Conservation (phyloP, 2,113 vertebrate species). For the Penelope pileata region DNA sequence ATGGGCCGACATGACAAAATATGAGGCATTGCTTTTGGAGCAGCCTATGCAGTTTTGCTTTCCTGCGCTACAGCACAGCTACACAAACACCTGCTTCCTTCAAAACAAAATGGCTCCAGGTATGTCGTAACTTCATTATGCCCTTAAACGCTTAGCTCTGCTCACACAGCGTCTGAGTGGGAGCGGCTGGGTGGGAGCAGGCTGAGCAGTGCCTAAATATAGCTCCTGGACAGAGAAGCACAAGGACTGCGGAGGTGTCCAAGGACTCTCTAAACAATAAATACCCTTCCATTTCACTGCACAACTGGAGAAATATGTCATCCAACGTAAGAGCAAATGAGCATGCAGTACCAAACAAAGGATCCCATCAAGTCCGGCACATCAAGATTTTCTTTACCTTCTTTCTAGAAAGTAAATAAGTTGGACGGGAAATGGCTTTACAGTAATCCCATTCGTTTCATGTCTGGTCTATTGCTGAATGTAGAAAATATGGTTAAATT, state of each 20-base stretch:
- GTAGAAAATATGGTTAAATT: not conserved
- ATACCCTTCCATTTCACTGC: not conserved
- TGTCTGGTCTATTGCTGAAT: not conserved
- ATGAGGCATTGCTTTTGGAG: too few relatives aligned
- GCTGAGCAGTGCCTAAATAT: not conserved
- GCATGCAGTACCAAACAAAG: not conserved
- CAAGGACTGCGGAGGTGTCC: slow-evolving; percentile 17
- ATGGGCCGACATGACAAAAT: too few relatives aligned
- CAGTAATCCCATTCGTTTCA: not conserved
- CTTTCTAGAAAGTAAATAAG: not conserved
- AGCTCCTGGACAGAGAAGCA: not conserved
- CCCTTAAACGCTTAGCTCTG: not conserved
- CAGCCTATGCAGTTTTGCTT: too few relatives aligned
- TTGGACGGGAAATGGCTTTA: not conserved
- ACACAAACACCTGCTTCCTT: not conserved
- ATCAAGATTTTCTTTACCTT: not conserved
- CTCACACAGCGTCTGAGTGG: not conserved
- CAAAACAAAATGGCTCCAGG: not conserved
- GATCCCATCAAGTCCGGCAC: not conserved
- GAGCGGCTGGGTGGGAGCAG: not conserved
- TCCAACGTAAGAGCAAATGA: not conserved
- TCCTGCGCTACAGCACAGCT: not conserved
- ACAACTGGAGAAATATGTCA: not conserved
- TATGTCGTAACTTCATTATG: not conserved
- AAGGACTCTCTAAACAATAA: slow-evolving; percentile 2